These are phyloP conservation scores for Hypsibius dujardini DNA, from an alignment of 1,140 invertebrate species.

Conservation along the genomic window DNA sequence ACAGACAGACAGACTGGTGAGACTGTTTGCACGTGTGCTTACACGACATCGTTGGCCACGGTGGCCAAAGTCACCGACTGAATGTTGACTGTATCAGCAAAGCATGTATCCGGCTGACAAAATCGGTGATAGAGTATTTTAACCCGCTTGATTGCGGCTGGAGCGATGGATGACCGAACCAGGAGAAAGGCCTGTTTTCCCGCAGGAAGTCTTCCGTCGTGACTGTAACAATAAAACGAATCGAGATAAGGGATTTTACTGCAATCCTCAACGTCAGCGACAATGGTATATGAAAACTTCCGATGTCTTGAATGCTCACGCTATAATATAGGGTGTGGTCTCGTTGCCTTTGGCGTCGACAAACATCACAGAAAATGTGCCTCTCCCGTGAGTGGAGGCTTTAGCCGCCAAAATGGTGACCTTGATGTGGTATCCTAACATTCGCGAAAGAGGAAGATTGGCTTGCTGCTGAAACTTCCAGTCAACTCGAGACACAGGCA, in stretches of 20 bases:
- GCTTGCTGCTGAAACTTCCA: too few species aligned
- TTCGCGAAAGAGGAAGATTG: too few species aligned
- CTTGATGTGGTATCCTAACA: slow-evolving; percentile 7
- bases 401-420: background rate
- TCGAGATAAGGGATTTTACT: background rate
- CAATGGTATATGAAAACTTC: background rate
- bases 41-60: slow-evolving; percentile 8
- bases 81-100: background rate
- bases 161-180: background rate
- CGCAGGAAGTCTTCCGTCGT: background rate
- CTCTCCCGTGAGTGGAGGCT: background rate
- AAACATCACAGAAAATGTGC: background rate
- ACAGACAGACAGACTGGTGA: too few species aligned
- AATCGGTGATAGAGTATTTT: background rate
- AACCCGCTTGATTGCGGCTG: background rate
- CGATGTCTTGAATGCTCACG: background rate
- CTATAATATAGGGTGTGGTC: slow-evolving; percentile 1
- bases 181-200: slow-evolving; percentile 13
- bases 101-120: background rate
- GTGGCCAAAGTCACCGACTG: background rate
- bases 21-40: background rate
- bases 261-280: background rate
- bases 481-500: too few species aligned
- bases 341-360: background rate
- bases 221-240: background rate